These are phyloP conservation scores for Lydus trimaculatus DNA, from an alignment of 2,888 invertebrate species.

Conservation along the genomic window DNA sequence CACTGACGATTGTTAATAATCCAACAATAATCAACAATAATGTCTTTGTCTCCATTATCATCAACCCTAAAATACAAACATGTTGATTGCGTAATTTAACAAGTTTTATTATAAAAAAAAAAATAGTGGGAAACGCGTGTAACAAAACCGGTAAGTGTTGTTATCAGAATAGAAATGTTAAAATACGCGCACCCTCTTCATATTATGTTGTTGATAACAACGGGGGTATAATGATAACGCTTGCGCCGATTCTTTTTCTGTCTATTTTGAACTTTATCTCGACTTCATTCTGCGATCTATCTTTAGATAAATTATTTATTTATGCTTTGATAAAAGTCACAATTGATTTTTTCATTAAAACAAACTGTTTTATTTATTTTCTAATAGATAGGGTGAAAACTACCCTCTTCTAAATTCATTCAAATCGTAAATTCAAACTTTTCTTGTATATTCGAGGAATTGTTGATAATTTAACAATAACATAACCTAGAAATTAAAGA, in stretches of 20 bases:
- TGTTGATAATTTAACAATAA: not conserved
- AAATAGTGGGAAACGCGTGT: not conserved
- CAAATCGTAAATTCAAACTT: not conserved
- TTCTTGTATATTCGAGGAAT: not conserved
- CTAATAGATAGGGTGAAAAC: not conserved
- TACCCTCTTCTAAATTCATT: not conserved
- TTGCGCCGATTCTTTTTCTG: not conserved
- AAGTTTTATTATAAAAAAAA: no score
- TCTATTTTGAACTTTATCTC: not conserved
- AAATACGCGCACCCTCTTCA: conserved; percentile 6
- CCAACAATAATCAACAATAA: not conserved
- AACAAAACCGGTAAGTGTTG: not conserved
- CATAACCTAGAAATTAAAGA: not conserved
- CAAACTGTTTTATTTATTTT: not conserved
- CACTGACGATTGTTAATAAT: not conserved
- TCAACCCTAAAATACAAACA: not conserved
- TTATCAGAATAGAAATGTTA: not conserved
- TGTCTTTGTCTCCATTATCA: not conserved
- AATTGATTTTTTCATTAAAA: not conserved
- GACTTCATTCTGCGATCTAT: not conserved
- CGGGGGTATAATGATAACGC: not conserved
- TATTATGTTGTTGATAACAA: not conserved
- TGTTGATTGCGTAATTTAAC: not conserved
- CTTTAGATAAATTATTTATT: not conserved
- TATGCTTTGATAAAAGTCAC: not conserved